Percentiles rank a stretch among this genome's conserved stretches.
phyloP scores from a whole-genome alignment of 1,140 invertebrate species.

The Mactra quadrangularis region DNA sequence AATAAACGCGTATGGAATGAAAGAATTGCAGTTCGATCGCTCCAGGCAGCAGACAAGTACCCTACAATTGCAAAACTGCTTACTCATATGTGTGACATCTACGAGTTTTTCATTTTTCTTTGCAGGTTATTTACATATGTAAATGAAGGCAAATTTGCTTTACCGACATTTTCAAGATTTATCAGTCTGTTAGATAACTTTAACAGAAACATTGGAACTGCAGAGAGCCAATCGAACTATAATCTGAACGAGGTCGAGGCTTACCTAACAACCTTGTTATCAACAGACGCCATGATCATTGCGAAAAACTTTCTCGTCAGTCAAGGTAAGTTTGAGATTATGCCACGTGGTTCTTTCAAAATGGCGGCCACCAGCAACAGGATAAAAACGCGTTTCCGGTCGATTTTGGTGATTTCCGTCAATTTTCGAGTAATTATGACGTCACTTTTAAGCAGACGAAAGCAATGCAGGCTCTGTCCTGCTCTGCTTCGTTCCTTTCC shows the following conservation, averaged over 20 bases:
- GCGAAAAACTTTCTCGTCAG: constrained; percentile 11
- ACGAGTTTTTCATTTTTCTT: not conserved
- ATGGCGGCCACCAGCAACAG: too few relatives aligned
- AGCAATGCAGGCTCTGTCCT: too few relatives aligned
- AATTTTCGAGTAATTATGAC: too few relatives aligned
- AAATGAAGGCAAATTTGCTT: constrained; percentile 29
- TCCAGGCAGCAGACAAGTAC: not conserved
- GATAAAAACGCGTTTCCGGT: too few relatives aligned
- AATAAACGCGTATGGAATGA: not conserved
- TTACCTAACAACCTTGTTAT: constrained; percentile 21
- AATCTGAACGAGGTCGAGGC: constrained; percentile 6
- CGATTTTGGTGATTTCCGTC: too few relatives aligned
- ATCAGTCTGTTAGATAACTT: constrained; percentile 53
- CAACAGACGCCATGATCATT: constrained; percentile 21
- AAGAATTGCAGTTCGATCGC: not conserved
- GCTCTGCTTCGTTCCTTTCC: too few relatives aligned
- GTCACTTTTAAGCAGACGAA: too few relatives aligned
- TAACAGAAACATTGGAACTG: constrained; percentile 7
- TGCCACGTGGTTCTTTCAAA: too few relatives aligned
- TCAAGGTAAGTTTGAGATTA: constrained; percentile 22
- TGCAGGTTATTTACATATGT: constrained; percentile 49
- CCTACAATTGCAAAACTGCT: not conserved
- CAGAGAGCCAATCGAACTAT: constrained; percentile 11
- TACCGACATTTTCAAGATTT: constrained; percentile 35
- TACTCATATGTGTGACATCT: not conserved